Conservation (phyloP, 2,888 invertebrate genomes). For the Parnassius orleans region DNA sequence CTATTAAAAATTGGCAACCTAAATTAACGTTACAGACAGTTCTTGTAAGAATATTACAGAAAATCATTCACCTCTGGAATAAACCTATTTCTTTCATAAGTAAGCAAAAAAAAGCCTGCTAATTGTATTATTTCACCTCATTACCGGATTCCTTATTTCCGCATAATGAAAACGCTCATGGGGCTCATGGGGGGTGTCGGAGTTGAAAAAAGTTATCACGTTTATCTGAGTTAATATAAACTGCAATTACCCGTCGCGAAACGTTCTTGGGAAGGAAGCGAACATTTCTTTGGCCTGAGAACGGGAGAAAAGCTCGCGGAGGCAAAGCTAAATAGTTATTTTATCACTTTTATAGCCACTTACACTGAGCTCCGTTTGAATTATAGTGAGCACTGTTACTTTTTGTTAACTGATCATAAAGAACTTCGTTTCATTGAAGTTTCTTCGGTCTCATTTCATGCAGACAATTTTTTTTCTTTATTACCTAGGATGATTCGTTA, state of each 20-base stretch:
- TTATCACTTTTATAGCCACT: slow-evolving; percentile 76
- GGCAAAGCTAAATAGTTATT: slow-evolving; percentile 76
- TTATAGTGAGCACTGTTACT: slow-evolving; percentile 42
- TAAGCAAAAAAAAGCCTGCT: background rate
- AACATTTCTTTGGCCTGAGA: slow-evolving; percentile 47
- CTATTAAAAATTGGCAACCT: too few species aligned
- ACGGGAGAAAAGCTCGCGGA: slow-evolving; percentile 50
- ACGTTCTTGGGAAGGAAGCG: slow-evolving; percentile 64
- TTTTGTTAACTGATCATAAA: slow-evolving; percentile 21
- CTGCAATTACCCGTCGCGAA: slow-evolving; percentile 70
- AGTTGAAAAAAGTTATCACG: slow-evolving; percentile 49
- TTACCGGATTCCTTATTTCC: slow-evolving; percentile 4
- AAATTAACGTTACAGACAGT: too few species aligned
- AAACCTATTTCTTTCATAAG: too few species aligned
- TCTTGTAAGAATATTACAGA: too few species aligned
- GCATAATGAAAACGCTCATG: slow-evolving; percentile 1
- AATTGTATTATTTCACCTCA: background rate
- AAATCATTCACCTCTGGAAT: too few species aligned
- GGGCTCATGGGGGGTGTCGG: background rate
- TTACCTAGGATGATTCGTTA: too few species aligned
- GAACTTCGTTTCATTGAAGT: slow-evolving; percentile 5
- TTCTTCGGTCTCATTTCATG: slow-evolving; percentile 31
- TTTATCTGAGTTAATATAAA: slow-evolving; percentile 67
- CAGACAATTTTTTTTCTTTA: too few species aligned
- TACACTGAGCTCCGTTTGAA: slow-evolving; percentile 66